Percentiles rank a stretch among this genome's conserved stretches.
These are phyloP conservation scores for Anolis carolinensis DNA, from an alignment of 2,113 vertebrate genomes.

Conservation along the genomic window DNA sequence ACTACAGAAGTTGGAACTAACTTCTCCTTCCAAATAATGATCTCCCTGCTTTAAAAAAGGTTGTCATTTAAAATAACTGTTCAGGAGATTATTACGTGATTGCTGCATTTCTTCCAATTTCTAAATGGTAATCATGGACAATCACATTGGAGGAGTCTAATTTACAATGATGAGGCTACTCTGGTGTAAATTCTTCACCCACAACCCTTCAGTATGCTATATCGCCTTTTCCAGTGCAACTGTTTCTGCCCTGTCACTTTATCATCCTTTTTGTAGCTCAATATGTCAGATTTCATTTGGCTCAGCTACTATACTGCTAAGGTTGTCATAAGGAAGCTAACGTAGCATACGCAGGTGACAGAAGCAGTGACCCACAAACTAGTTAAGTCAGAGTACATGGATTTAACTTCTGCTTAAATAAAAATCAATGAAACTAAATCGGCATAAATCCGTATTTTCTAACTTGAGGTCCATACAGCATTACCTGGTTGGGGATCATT, in stretches of 20 bases:
- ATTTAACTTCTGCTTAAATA: constrained; percentile 16
- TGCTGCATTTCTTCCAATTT: neutral
- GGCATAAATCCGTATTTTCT: neutral
- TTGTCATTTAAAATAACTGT: neutral
- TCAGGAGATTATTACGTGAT: neutral
- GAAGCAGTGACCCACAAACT: constrained; percentile 25
- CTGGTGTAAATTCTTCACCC: neutral
- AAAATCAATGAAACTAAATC: constrained; percentile 32
- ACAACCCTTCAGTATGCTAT: neutral
- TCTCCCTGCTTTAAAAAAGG: neutral
- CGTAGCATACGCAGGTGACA: neutral
- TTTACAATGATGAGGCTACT: constrained; percentile 4
- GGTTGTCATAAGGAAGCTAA: constrained; percentile 29
- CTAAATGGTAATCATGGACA: constrained; percentile 5
- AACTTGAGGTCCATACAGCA: neutral
- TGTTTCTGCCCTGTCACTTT: constrained; percentile 32
- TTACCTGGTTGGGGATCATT: neutral
- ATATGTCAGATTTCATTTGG: neutral
- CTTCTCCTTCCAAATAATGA: neutral
- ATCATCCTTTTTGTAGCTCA: constrained; percentile 26
- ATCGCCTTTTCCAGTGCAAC: neutral
- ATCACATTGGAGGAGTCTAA: neutral
- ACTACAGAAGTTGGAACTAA: neutral
- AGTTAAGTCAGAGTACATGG: constrained; percentile 19
- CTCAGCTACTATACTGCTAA: neutral